Evolutionary conservation across 2,113 vertebrate genomes (phyloP), one percentile per base, ranked within the genome.

Genomic region (Dicerorhinus sumatrensis): DNA sequence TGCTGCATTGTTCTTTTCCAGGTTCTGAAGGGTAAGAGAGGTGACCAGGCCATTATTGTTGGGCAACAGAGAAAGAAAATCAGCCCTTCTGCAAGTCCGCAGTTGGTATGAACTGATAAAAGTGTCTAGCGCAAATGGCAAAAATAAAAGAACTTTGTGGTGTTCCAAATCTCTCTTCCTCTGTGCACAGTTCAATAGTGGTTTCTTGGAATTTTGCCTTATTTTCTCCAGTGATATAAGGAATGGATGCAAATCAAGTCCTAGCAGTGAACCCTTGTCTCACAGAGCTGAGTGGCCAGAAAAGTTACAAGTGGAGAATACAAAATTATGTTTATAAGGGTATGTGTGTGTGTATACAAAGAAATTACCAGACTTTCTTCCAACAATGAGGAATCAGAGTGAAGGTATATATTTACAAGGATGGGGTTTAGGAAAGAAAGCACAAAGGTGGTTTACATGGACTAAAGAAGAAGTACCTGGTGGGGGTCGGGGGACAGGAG

Each of bases 351-450:
- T 98, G 96, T 97, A 95, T 94, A 8, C 8, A 70, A 46, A 98
- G 89, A 97, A 96, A 97, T 98, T 76, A 96, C 89, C 85, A 94
- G 96, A 63, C 81, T 97, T 96, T 88, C 62, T 95, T 97, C 96
- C 96, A 97, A 98, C 89, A 97, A 91, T 97, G 96, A 97, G 97
- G 92, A 97, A 97, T 98, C 97, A 97, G 97, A 98, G 95, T 39
- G 96, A 98, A 97, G 77, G 94, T 96, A 31, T 73, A 33, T 94
- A 88, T 80, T 92, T 89, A 60, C 3, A 79, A n/a, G 20, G 27
- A 83, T 36, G 7, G 33, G 3, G 6, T 42, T 65, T 91, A 39
- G 36, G 27, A 80, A 65, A 72, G 36, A 89, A 82, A 72, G 20
- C 54, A 21, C 2, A 65, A 94, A 87, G 31, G 5, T 18, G 27